phyloP scores from a whole-genome alignment of 2,797 vertebrate genomes.

The Coregonus ussuriensis region DNA sequence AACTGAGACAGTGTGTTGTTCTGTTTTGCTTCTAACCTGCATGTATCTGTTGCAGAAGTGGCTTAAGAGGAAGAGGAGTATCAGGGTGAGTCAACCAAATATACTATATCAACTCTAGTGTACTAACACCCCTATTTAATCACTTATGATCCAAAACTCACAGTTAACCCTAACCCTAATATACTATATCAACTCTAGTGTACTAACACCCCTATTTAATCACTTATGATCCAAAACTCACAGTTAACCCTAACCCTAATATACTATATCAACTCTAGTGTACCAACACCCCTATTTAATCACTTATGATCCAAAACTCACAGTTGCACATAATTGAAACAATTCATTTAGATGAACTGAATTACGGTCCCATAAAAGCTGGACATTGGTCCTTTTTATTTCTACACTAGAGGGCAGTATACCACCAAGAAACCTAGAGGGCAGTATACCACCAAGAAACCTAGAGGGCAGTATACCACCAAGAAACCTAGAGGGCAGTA shows the following conservation, averaged over 20 bases:
- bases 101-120: no score
- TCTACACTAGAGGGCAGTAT: constrained; percentile 79
- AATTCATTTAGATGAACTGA: neutral
- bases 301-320: neutral
- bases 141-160: neutral
- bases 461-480: constrained; percentile 82
- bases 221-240: no score
- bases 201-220: no score
- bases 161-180: no score
- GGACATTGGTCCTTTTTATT: constrained; percentile 18
- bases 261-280: neutral
- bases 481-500: constrained; percentile 80
- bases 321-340: neutral
- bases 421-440: constrained; percentile 64
- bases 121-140: neutral
- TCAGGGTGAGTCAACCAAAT: constrained; percentile 65
- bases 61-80: constrained; percentile 77
- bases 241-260: no score
- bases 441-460: constrained; percentile 76
- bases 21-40: no score
- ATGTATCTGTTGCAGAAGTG: constrained; percentile 76
- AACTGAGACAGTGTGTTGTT: no score
- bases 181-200: no score
- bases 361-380: neutral
- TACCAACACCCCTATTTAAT: neutral